Evolutionary conservation across 2,888 invertebrate species (phyloP), one percentile per base, ranked within the genome.

Genomic region (Dorcus parallelipipedus): DNA sequence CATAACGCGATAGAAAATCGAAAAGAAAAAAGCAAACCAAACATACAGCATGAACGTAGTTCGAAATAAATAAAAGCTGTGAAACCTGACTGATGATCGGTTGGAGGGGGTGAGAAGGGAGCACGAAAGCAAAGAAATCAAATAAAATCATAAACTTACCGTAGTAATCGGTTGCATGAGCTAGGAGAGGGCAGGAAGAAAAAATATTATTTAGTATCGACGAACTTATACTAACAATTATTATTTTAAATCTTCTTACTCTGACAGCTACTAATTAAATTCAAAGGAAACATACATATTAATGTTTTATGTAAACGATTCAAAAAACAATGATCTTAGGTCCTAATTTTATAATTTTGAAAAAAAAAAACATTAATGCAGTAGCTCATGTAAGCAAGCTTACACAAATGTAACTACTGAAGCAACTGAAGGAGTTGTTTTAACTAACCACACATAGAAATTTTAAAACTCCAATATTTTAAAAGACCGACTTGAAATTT

Each of bases 121-220:
- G 65, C 67, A 58, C 61, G 65, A 56, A 42, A 61, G 61, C 48
- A 59, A 61, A 64, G 74, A 72, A 77, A 77, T 72, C 82, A 83
- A 84, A 83, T 83, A 85, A 84, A 86, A 87, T 83, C 85, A 85
- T 73, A 85, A 86, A 95, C 96, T 95, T 93, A 97, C 96, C 96
- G 93, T 96, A 96, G 85, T 96, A 96, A 86, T 95, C 96, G 86
- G 95, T 93, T 80, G 95, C 93, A 88, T 94, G 95, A 84, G 95
- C 95, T 93, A 82, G 74, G 75, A 73, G 73, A 72, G 71, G 73
- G 76, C 73, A 75, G 76, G 71, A 77, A 76, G 73, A 76, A 73
- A 74, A 71, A 56, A 61, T 58, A 52, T 52, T 45, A 47, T 61
- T 61, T 61, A 66, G 56, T 59, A 41, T 47, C 14, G 47, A 49